Conservation (phyloP, 2,113 vertebrate genomes). For the Tor tambroides region DNA sequence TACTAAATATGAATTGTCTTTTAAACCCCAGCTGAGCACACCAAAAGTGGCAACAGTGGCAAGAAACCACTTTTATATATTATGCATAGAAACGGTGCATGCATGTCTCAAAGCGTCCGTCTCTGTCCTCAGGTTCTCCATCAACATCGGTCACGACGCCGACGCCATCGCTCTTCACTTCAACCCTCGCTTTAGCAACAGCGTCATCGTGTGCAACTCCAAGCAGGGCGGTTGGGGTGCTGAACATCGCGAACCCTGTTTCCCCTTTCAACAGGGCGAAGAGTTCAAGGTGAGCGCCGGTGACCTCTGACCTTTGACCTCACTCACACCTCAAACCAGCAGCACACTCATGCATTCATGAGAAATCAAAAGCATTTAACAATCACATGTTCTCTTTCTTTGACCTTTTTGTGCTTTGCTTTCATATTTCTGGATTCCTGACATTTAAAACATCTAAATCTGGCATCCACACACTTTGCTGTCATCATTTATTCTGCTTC, state of each 20-base stretch:
- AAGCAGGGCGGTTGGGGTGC: slow-evolving; percentile 66
- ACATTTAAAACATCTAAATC: not conserved
- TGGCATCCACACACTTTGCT: not conserved
- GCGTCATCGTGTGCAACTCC: slow-evolving; percentile 71
- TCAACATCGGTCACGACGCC: slow-evolving; percentile 74
- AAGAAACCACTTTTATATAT: no score
- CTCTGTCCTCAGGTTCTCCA: slow-evolving; percentile 64
- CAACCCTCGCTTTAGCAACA: slow-evolving; percentile 70
- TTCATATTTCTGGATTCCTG: not conserved
- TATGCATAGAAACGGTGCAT: not conserved
- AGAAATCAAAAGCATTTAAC: not conserved
- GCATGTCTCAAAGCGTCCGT: not conserved
- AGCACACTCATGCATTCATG: not conserved
- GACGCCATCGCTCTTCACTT: slow-evolving; percentile 75
- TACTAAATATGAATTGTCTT: no score
- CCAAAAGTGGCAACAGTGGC: no score
- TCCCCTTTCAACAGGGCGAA: slow-evolving; percentile 71
- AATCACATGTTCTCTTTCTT: not conserved
- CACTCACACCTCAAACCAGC: not conserved
- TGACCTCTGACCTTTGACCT: slow-evolving; percentile 5
- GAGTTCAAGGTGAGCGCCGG: slow-evolving; percentile 71
- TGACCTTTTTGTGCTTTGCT: not conserved
- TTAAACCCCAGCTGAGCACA: no score
- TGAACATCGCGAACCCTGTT: slow-evolving; percentile 46
- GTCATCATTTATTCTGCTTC: not conserved